Conservation (phyloP, 2,797 vertebrate genomes). For the Gadopsis marmoratus region DNA sequence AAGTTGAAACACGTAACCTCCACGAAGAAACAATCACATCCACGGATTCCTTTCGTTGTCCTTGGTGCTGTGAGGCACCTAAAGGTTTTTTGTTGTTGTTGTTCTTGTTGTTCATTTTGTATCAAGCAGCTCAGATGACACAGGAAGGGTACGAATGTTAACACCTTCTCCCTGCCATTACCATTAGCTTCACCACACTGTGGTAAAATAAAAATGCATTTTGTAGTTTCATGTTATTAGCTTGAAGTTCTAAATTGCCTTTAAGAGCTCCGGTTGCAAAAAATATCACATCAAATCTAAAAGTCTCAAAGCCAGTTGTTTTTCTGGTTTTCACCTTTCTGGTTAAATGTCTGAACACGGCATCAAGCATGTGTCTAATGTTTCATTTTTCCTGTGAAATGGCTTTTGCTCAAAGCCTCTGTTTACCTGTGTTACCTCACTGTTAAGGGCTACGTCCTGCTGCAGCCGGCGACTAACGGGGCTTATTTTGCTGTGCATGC, state of each 20-base stretch:
- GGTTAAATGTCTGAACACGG: conserved; percentile 20
- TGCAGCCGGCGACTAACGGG: conserved; percentile 26
- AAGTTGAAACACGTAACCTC: conserved; percentile 9
- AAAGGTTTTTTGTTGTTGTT: too few species aligned
- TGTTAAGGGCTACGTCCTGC: conserved; percentile 69
- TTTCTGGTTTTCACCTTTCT: conserved; percentile 11
- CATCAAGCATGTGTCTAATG: conserved; percentile 23
- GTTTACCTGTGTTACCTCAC: conserved; percentile 65
- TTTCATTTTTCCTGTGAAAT: conserved; percentile 22
- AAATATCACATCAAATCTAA: not conserved
- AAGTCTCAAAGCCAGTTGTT: conserved; percentile 8
- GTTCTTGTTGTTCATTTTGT: conserved; percentile 1
- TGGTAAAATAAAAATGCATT: conserved; percentile 24
- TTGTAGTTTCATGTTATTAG: conserved; percentile 46
- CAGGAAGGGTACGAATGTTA: not conserved
- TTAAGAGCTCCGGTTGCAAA: conserved; percentile 44
- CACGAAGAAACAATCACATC: not conserved
- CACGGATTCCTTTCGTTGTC: not conserved
- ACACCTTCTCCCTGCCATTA: too few species aligned
- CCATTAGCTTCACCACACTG: not conserved
- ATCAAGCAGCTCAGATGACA: not conserved
- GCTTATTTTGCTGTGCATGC: conserved; percentile 36
- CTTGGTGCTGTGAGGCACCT: conserved; percentile 7
- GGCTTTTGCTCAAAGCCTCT: conserved; percentile 35
- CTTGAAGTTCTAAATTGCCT: conserved; percentile 42